phyloP scores from a whole-genome alignment of 2,113 vertebrate genomes.

The Tonatia bakeri region DNA sequence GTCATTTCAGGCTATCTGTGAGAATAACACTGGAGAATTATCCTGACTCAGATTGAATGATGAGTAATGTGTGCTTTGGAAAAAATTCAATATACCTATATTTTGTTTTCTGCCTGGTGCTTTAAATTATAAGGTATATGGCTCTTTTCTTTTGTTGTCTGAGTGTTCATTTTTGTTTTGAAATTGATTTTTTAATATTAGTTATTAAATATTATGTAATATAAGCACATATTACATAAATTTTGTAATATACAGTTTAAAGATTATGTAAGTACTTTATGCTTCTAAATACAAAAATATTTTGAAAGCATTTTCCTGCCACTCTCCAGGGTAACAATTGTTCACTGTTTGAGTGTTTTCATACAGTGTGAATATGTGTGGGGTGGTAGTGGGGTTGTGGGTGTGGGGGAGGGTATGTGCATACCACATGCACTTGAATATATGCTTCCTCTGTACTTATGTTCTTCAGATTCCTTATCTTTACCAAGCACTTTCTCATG shows the following conservation, averaged over 20 bases:
- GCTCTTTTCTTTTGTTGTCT: background rate
- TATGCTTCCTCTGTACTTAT: background rate
- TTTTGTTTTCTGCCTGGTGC: background rate
- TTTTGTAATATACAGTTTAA: background rate
- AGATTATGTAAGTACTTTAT: background rate
- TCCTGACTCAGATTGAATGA: slow-evolving; percentile 44
- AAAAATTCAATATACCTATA: background rate
- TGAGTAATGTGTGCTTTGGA: slow-evolving; percentile 55
- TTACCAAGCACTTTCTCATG: background rate
- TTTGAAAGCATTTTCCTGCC: background rate
- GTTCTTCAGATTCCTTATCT: background rate
- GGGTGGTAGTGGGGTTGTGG: background rate
- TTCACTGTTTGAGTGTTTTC: background rate
- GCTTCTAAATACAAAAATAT: background rate
- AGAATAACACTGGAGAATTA: slow-evolving; percentile 34
- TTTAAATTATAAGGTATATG: background rate
- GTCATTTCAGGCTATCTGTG: slow-evolving; percentile 38
- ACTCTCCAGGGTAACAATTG: background rate
- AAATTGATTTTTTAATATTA: background rate
- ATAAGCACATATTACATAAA: background rate
- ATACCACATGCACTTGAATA: background rate
- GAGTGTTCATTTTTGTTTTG: background rate
- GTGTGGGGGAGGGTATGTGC: background rate
- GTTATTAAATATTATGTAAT: background rate
- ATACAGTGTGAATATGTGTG: background rate